These are phyloP conservation scores for Apteryx owenii DNA, from an alignment of 2,113 vertebrate species.

Conservation along the genomic window DNA sequence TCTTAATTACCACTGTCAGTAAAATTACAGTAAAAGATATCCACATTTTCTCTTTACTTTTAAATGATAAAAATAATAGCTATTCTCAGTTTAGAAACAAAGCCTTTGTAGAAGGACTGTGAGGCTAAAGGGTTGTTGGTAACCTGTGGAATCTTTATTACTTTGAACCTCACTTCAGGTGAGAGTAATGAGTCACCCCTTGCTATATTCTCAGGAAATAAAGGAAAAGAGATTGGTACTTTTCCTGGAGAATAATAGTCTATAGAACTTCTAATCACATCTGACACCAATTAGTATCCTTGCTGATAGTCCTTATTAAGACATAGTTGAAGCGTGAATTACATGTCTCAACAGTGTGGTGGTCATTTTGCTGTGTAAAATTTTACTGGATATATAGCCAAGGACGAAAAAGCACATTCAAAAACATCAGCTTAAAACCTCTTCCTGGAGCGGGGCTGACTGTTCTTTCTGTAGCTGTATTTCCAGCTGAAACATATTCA, in stretches of 20 bases:
- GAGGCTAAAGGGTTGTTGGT: neutral
- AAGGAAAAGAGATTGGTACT: neutral
- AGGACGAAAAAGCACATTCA: neutral
- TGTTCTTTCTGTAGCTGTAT: neutral
- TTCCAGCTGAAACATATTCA: neutral
- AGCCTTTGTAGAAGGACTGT: neutral
- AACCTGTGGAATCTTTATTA: neutral
- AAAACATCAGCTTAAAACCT: neutral
- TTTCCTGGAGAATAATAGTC: conserved; percentile 8
- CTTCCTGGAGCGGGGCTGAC: neutral
- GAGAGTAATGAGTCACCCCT: neutral
- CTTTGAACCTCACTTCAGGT: neutral
- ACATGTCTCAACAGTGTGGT: neutral
- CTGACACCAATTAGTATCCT: conserved; percentile 30
- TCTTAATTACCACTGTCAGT: neutral
- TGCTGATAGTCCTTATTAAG: conserved; percentile 9
- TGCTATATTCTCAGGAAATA: neutral
- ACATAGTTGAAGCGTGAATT: neutral
- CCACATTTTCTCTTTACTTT: neutral
- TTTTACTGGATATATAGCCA: neutral
- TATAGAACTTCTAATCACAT: neutral
- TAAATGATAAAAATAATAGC: neutral
- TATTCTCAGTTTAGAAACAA: neutral
- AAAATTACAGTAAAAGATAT: neutral
- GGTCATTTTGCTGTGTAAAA: neutral